These are phyloP conservation scores for Bombyx mori DNA, from an alignment of 1,140 invertebrate species.

Conservation along the genomic window DNA sequence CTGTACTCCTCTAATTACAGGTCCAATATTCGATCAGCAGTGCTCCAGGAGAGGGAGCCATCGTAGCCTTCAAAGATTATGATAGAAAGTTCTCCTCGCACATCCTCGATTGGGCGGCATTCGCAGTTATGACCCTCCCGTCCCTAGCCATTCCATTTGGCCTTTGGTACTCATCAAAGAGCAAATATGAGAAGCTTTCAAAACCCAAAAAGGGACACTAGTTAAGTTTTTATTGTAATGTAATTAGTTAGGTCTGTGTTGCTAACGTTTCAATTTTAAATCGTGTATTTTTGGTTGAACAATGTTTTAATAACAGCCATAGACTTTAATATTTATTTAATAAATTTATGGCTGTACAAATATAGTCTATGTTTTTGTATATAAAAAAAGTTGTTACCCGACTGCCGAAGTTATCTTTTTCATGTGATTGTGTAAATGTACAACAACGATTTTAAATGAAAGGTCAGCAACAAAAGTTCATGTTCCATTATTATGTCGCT, in stretches of 20 bases:
- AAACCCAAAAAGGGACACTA: slow-evolving; percentile 77
- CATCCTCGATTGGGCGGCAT: slow-evolving; percentile 96
- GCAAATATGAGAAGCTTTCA: slow-evolving; percentile 90
- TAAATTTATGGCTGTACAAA: too few relatives aligned
- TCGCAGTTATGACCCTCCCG: slow-evolving; percentile 96
- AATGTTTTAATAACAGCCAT: too few relatives aligned
- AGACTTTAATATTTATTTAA: too few relatives aligned
- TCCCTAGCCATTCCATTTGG: slow-evolving; percentile 94
- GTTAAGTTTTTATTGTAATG: slow-evolving; percentile 12
- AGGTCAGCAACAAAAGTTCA: slow-evolving; percentile 30
- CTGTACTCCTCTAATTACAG: slow-evolving; percentile 53
- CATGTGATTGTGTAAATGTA: background rate
- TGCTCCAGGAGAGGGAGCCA: slow-evolving; percentile 96
- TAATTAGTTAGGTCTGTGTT: slow-evolving; percentile 26
- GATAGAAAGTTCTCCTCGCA: slow-evolving; percentile 98
- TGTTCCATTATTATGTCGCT: slow-evolving; percentile 30
- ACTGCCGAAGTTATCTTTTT: too few relatives aligned
- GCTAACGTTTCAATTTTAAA: slow-evolving; percentile 31
- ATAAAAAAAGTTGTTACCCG: too few relatives aligned
- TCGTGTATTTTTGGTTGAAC: too few relatives aligned
- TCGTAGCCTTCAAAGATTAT: slow-evolving; percentile 96
- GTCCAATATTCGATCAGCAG: slow-evolving; percentile 91
- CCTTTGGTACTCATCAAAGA: slow-evolving; percentile 95
- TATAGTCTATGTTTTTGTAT: too few relatives aligned
- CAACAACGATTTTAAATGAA: slow-evolving; percentile 3